Conservation (phyloP, 2,797 vertebrate species). For the Tinamus major region DNA sequence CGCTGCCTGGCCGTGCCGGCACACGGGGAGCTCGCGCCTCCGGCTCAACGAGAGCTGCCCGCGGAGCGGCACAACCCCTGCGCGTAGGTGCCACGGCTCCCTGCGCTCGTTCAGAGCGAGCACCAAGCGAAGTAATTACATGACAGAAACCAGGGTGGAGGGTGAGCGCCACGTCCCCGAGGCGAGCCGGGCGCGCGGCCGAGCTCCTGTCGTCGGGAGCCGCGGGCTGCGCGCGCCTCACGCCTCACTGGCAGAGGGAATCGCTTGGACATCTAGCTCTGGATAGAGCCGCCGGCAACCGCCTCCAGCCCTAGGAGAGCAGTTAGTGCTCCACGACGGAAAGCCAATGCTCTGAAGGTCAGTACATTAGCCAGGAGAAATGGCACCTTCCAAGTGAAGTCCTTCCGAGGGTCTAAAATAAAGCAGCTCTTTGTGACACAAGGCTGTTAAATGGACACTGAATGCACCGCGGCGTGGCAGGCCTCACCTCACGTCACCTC, state of each 20-base stretch:
- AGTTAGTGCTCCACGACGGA: conserved; percentile 2
- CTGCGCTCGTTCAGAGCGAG: background rate
- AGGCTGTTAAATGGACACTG: background rate
- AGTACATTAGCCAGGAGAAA: conserved; percentile 34
- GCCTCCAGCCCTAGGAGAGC: background rate
- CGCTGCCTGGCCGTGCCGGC: no score
- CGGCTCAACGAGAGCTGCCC: background rate
- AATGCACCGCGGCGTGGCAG: background rate
- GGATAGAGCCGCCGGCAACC: background rate
- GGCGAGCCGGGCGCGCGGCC: background rate
- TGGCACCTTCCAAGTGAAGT: background rate
- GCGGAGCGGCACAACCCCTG: background rate
- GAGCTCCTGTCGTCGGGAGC: background rate
- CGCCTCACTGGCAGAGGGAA: conserved; percentile 1
- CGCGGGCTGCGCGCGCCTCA: background rate
- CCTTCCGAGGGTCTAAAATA: background rate
- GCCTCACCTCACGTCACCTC: no score
- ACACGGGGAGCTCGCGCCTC: no score
- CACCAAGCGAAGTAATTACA: background rate
- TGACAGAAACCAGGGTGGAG: no score
- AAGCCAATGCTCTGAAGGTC: background rate
- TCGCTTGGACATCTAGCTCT: background rate
- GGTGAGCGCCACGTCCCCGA: no score
- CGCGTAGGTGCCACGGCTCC: background rate
- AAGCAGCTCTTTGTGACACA: conserved; percentile 19